Evolutionary conservation across 1,140 invertebrate genomes (phyloP), one percentile per base, ranked within the genome.

Genomic region (Leguminivora glycinivorella): DNA sequence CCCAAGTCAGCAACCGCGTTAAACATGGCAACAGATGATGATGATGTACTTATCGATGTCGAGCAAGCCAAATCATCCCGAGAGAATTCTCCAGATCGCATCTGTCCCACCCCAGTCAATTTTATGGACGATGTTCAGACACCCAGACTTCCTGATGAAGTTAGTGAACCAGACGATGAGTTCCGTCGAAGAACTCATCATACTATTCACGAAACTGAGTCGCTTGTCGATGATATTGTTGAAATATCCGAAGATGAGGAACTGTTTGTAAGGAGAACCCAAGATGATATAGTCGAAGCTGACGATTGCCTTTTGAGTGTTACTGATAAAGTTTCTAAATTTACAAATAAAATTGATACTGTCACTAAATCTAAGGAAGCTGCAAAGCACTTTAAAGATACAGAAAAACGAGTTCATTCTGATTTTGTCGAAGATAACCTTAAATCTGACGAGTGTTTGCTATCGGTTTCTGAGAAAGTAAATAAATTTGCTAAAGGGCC

Each of bases 111-210:
- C n/a, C 94, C 94, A 0, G 87, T 94, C 56, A 90, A 92, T 26
- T 92, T 92, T 26, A 87, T 92, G 70, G 91, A 94, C 63, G 93
- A 94, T 73, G 84, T 88, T n/a, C 93, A 93, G 34, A 93, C 92
- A 67, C 94, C 94, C 10, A 92, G 95, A 72, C 95, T 94, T 82
- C 95, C 95, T 4, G 95, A 96, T 84, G 92, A 93, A 74, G 93
- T 95, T 1, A 93, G 92, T 80, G 95, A 95, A 92, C 95, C 95
- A 12, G 95, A 96, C 70, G 95, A 95, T 79, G 93, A 93, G 68
- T 85, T 82, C 25, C 77, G 75, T 24, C 88, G 82, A 58, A 82
- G 89, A 22, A 75, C 76, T 70, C 77, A 90, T 77, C 79, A 89
- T 25, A 90, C 90, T 70, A 91, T 92, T 67, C 79, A 92, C 84